Percentiles rank a stretch among this genome's conserved stretches.
Conservation (phyloP, 1,140 invertebrate genomes). For the Aradophagus sp. region DNA sequence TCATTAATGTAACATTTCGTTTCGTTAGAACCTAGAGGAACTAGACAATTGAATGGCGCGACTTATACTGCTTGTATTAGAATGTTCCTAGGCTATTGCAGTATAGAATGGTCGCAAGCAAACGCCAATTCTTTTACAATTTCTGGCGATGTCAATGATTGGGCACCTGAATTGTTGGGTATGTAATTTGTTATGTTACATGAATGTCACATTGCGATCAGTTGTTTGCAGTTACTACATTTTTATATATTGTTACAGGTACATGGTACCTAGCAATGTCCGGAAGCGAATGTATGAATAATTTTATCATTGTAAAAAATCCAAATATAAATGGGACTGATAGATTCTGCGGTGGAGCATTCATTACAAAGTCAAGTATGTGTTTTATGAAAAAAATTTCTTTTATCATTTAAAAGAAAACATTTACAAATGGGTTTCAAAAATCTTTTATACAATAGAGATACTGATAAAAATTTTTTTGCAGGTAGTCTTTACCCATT, state of each 20-base stretch:
- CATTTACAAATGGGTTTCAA: constrained; percentile 10
- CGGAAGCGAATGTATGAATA: constrained; percentile 78
- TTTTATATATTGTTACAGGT: constrained; percentile 12
- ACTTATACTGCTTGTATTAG: constrained; percentile 85
- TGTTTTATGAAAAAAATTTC: constrained; percentile 50
- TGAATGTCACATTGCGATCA: not conserved
- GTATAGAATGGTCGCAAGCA: constrained; percentile 78
- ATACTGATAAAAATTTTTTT: constrained; percentile 56
- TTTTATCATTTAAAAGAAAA: constrained; percentile 9
- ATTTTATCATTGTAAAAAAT: constrained; percentile 85
- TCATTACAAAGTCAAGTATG: constrained; percentile 80
- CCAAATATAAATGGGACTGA: constrained; percentile 77
- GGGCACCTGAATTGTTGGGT: constrained; percentile 57
- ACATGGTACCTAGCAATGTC: constrained; percentile 67
- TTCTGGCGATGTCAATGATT: constrained; percentile 78
- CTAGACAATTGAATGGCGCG: constrained; percentile 82
- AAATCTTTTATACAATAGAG: too few relatives aligned
- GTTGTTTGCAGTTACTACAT: not conserved
- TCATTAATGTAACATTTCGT: not conserved
- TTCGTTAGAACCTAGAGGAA: constrained; percentile 75
- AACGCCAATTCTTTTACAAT: constrained; percentile 82
- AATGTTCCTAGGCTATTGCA: constrained; percentile 80
- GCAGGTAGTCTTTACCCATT: constrained; percentile 81
- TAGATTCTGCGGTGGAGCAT: constrained; percentile 83
- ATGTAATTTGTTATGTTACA: too few relatives aligned